Evolutionary conservation across 2,888 invertebrate genomes (phyloP), one percentile per base, ranked within the genome.

Genomic region (Spisula subtruncata): DNA sequence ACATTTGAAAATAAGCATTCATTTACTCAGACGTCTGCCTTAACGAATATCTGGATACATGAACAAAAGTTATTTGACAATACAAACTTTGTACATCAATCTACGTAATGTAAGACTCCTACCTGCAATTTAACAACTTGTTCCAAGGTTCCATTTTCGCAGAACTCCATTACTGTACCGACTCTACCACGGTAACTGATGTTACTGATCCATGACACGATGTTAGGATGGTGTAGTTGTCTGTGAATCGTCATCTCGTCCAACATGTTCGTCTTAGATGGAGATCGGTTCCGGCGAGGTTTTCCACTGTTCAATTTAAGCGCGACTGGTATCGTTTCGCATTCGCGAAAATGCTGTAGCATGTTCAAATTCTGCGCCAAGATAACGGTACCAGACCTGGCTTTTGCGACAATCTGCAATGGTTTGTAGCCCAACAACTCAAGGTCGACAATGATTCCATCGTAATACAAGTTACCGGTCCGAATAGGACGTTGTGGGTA

Each of bases 161-260:
- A 96, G 91, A 95, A 95, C 87, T 96, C 96, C 91, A 95, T 88
- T 41, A 96, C 95, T 20, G 95, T 92, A 5, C 95, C 95, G 18
- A 93, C 89, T 8, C 94, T 90, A 2, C 95, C 95, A 66, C 95
- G 90, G 82, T 93, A 94, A 56, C 88, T 93, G 79, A 95, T 93
- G 51, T 94, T 94, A 75, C 93, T 92, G 18, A 95, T 90, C 91
- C 95, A 93, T 14, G 94, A 83, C 18, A 95, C 94, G 80, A 96
- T 92, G 90, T 95, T 94, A 18, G 94, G 91, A 89, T 96, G 96
- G 20, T 92, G 90, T 48, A 96, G 91, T 16, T 93, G 90, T 48
- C 93, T 89, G 81, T 95, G 95, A 29, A 96, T 94, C 10, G 93
- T 89, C 89, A 95, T 91, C 88, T 96, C 96, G 20, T 95, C 95